Conservation (phyloP, 2,113 vertebrate genomes). For the Caretta caretta region DNA sequence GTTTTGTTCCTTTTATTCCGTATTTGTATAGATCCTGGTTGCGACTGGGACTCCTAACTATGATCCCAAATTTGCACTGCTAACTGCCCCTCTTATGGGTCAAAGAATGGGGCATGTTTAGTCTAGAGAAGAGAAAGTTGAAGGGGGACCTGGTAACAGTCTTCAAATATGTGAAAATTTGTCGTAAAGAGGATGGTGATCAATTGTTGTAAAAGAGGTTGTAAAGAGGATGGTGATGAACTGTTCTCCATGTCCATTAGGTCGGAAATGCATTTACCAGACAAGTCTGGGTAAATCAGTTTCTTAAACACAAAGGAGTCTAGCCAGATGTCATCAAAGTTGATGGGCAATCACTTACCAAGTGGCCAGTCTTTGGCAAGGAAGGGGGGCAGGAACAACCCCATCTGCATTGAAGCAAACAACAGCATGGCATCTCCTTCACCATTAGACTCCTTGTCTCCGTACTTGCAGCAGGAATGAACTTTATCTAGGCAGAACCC, state of each 20-base stretch:
- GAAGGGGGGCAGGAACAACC: neutral
- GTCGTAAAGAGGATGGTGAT: neutral
- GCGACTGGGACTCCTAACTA: neutral
- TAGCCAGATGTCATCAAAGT: neutral
- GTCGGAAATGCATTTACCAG: no score
- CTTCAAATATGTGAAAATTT: neutral
- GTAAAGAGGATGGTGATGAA: no score
- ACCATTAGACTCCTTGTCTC: no score
- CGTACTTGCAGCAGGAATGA: no score
- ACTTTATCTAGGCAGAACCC: no score
- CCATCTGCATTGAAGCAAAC: no score
- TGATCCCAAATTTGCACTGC: neutral
- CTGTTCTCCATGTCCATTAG: no score
- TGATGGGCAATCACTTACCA: neutral
- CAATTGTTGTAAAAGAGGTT: no score
- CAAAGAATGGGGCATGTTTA: neutral
- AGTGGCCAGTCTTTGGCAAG: neutral
- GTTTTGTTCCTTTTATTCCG: neutral
- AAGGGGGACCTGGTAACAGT: neutral
- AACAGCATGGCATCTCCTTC: no score
- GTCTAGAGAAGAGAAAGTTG: neutral
- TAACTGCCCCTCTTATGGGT: neutral
- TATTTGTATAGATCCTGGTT: neutral
- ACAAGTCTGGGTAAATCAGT: no score
- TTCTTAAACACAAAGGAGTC: no score